These are phyloP conservation scores for Nothoprocta pentlandii DNA, from an alignment of 2,113 vertebrate genomes.

Conservation along the genomic window DNA sequence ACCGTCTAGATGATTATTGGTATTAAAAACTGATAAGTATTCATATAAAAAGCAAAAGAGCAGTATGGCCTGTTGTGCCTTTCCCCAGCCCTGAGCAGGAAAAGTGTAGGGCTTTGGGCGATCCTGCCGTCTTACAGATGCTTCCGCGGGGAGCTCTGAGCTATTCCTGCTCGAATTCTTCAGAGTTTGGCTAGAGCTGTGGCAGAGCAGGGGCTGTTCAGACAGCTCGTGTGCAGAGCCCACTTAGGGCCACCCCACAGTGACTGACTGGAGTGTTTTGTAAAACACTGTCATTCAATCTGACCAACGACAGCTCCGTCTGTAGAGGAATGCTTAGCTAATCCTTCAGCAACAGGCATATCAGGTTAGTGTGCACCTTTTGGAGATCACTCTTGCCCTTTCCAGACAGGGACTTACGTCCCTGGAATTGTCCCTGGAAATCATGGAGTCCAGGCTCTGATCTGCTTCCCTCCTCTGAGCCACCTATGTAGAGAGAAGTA, in stretches of 20 bases:
- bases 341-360: neutral
- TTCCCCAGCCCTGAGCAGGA: neutral
- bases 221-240: too few relatives aligned
- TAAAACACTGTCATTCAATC: neutral
- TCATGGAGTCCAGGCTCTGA: neutral
- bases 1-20: neutral
- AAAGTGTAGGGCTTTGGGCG: neutral
- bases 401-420: neutral
- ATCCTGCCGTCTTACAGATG: neutral
- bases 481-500: neutral
- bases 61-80: neutral
- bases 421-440: neutral
- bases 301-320: neutral
- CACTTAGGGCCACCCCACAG: neutral
- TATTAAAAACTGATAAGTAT: neutral
- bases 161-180: neutral
- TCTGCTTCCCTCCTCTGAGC: neutral
- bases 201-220: neutral
- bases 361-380: neutral
- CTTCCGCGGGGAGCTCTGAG: neutral
- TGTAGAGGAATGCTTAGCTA: neutral
- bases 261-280: neutral
- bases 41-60: neutral
- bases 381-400: neutral
- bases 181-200: neutral